Conservation (phyloP, 2,888 invertebrate genomes). For the Eumerus sabulonum region DNA sequence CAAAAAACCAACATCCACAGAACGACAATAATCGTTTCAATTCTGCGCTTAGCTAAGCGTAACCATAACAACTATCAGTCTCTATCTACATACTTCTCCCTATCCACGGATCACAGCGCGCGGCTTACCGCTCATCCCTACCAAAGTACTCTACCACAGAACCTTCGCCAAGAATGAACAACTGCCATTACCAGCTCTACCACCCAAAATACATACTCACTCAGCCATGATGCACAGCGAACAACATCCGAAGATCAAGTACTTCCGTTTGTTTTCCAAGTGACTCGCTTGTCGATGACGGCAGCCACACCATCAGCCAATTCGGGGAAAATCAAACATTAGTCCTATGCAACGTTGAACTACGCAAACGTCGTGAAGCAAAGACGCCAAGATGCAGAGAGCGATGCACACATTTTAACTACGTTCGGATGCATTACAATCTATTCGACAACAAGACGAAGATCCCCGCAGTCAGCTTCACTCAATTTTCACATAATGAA, state of each 20-base stretch:
- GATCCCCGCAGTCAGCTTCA: slow-evolving; percentile 30
- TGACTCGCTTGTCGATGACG: slow-evolving; percentile 39
- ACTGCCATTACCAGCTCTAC: not conserved
- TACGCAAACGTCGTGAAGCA: not conserved
- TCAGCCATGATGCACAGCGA: slow-evolving; percentile 46
- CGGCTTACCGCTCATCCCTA: not conserved
- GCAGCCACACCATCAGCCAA: slow-evolving; percentile 13
- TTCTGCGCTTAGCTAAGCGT: slow-evolving; percentile 30
- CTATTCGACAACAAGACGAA: slow-evolving; percentile 17
- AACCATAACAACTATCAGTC: slow-evolving; percentile 14
- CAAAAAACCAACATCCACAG: slow-evolving; percentile 5
- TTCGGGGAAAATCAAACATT: slow-evolving; percentile 28
- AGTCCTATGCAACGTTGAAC: not conserved
- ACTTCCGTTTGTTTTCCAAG: slow-evolving; percentile 57
- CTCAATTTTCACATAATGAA: slow-evolving; percentile 60
- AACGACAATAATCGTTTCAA: slow-evolving; percentile 29
- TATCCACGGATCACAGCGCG: too few species aligned
- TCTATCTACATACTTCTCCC: not conserved
- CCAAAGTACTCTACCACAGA: not conserved
- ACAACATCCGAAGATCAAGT: slow-evolving; percentile 56
- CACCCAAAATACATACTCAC: slow-evolving; percentile 29
- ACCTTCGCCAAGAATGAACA: not conserved
- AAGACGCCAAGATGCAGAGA: not conserved
- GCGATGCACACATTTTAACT: slow-evolving; percentile 8
- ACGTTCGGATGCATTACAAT: slow-evolving; percentile 16